Percentiles rank a stretch among this genome's conserved stretches.
These are phyloP conservation scores for Criorhina ranunculi DNA, from an alignment of 2,888 invertebrate genomes.

Conservation along the genomic window DNA sequence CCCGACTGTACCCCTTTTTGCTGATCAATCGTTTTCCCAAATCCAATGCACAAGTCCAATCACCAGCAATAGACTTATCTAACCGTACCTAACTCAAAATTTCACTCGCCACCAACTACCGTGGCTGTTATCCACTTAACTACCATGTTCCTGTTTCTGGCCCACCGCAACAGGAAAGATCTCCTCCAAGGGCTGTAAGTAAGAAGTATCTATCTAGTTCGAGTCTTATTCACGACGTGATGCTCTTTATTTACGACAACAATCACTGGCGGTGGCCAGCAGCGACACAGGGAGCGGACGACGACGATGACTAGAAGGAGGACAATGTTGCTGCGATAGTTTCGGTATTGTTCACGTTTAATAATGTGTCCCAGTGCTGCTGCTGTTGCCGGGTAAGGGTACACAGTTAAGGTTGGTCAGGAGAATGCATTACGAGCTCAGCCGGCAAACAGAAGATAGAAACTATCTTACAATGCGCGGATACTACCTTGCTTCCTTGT, in stretches of 20 bases:
- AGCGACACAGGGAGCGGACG: constrained; percentile 27
- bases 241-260: constrained; percentile 76
- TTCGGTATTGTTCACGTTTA: constrained; percentile 76
- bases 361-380: constrained; percentile 67
- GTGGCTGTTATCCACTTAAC: constrained; percentile 75
- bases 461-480: constrained; percentile 70
- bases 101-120: constrained; percentile 69
- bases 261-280: constrained; percentile 55
- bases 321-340: constrained; percentile 69
- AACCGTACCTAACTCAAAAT: constrained; percentile 61
- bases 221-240: constrained; percentile 73
- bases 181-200: constrained; percentile 56
- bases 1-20: background rate
- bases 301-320: constrained; percentile 12
- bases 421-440: constrained; percentile 68
- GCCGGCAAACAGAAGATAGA: constrained; percentile 68
- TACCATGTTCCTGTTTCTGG: constrained; percentile 47
- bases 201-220: constrained; percentile 73
- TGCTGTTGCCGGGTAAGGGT: constrained; percentile 15
- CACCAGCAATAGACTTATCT: constrained; percentile 60
- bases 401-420: constrained; percentile 51
- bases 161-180: constrained; percentile 14
- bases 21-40: constrained; percentile 43
- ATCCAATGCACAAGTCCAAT: constrained; percentile 31
- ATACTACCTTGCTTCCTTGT: constrained; percentile 63